Conservation (phyloP, 1,140 invertebrate species). For the Solenopsis invicta region DNA sequence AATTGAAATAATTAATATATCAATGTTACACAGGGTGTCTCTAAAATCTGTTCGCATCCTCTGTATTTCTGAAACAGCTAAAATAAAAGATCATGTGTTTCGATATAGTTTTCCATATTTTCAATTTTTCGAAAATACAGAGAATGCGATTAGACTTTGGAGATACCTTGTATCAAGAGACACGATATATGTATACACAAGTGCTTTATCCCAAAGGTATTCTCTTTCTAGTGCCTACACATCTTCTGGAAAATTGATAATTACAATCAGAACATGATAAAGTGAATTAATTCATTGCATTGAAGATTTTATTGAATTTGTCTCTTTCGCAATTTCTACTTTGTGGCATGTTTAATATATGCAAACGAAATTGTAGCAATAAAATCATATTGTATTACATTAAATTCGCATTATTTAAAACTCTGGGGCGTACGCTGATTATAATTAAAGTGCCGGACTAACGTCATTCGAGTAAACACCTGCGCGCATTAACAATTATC, state of each 20-base stretch:
- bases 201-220: background rate
- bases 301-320: constrained; percentile 25
- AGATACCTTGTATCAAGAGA: too few relatives aligned
- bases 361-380: background rate
- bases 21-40: background rate
- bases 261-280: constrained; percentile 4
- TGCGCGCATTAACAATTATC: constrained; percentile 65
- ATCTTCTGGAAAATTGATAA: constrained; percentile 5
- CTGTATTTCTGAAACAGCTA: too few relatives aligned
- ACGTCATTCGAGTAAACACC: constrained; percentile 66
- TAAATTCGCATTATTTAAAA: constrained; percentile 61
- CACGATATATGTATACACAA: background rate
- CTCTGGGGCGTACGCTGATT: constrained; percentile 52
- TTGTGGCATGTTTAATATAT: constrained; percentile 14
- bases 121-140: too few relatives aligned
- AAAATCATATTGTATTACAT: constrained; percentile 25
- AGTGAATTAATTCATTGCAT: background rate
- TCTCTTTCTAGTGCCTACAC: background rate
- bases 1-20: constrained; percentile 23
- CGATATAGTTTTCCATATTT: too few relatives aligned
- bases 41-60: too few relatives aligned
- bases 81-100: too few relatives aligned
- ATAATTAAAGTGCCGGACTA: constrained; percentile 64
- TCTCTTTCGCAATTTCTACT: background rate
- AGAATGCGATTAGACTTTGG: too few relatives aligned